Evolutionary conservation across 1,140 invertebrate genomes (phyloP).

Genomic region (Muscidifurax raptorellus): DNA sequence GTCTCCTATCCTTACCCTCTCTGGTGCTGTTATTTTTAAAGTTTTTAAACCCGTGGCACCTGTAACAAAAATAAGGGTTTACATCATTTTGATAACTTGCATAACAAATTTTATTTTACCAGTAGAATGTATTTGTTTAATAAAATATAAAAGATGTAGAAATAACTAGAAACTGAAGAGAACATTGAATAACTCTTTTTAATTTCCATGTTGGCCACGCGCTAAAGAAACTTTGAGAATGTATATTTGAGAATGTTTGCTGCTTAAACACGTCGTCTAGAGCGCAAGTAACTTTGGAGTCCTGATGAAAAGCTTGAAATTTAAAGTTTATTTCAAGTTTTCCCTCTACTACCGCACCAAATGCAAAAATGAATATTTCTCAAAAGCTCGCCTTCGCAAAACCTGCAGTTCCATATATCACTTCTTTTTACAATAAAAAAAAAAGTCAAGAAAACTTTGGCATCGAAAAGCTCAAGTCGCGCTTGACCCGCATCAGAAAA

Average conservation of each 20-base stretch:
- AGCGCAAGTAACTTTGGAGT: background rate
- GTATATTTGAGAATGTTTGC: background rate
- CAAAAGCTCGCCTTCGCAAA: background rate
- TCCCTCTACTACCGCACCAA: background rate
- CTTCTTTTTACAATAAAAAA: background rate
- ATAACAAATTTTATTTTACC: background rate
- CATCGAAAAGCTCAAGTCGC: background rate
- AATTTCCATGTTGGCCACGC: too few relatives aligned
- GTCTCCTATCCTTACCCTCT: conserved; percentile 83
- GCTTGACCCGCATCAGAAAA: background rate
- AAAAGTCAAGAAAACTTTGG: too few relatives aligned
- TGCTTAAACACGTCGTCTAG: background rate
- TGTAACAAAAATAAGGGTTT: conserved; percentile 67
- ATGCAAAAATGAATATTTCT: background rate
- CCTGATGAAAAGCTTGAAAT: background rate
- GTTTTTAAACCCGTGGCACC: conserved; percentile 82
- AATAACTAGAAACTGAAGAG: too few relatives aligned
- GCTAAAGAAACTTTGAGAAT: background rate
- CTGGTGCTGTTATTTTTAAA: conserved; percentile 84
- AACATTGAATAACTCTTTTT: too few relatives aligned
- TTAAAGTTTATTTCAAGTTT: background rate
- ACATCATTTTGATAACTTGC: background rate
- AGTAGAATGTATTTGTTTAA: too few relatives aligned
- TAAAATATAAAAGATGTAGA: too few relatives aligned
- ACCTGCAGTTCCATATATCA: too few relatives aligned